Conservation (phyloP, 1,140 invertebrate species). For the Luehdorfia chinensis region DNA sequence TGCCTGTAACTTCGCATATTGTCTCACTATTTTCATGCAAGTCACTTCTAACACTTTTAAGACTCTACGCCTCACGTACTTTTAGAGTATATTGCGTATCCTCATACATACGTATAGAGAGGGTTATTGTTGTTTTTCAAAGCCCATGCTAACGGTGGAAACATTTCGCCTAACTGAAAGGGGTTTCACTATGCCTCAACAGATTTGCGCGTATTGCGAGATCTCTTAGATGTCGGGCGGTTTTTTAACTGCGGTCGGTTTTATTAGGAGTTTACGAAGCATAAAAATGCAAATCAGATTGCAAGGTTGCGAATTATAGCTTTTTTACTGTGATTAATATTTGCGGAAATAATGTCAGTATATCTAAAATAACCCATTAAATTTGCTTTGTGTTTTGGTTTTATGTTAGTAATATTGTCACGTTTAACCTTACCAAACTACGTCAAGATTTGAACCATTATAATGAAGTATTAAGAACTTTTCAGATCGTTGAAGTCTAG, state of each 20-base stretch:
- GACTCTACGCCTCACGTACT: constrained; percentile 44
- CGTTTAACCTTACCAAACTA: not conserved
- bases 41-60: too few relatives aligned
- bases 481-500: constrained; percentile 31
- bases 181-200: constrained; percentile 56
- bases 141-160: constrained; percentile 46
- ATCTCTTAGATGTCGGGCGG: constrained; percentile 29
- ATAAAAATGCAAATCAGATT: constrained; percentile 67
- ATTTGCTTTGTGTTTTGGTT: not conserved
- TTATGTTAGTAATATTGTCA: not conserved
- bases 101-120: constrained; percentile 61
- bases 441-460: constrained; percentile 4
- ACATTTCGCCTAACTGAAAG: constrained; percentile 55
- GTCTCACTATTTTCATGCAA: too few relatives aligned
- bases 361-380: not conserved
- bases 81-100: constrained; percentile 71
- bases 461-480: constrained; percentile 1
- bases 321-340: constrained; percentile 46
- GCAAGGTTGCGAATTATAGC: constrained; percentile 30
- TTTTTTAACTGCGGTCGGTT: constrained; percentile 53
- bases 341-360: constrained; percentile 1
- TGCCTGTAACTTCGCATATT: too few relatives aligned
- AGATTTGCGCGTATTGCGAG: constrained; percentile 48
- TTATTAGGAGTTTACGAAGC: constrained; percentile 64
- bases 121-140: constrained; percentile 73